Evolutionary conservation across 1,140 invertebrate genomes (phyloP).

Genomic region (Holcopasites calliopsidis): DNA sequence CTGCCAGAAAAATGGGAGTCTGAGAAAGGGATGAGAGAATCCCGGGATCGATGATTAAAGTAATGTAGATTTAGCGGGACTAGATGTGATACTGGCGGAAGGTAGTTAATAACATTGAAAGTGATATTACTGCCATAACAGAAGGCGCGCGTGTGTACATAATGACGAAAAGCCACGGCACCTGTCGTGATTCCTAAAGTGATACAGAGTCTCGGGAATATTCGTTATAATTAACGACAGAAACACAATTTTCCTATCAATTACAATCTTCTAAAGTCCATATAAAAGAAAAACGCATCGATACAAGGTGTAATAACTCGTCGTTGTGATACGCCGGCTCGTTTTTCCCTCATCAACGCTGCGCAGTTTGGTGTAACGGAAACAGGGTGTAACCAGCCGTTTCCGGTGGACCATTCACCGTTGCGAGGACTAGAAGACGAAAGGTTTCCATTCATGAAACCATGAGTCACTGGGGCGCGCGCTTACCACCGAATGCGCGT

Average conservation of each 20-base stretch:
- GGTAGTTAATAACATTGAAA: too few species aligned
- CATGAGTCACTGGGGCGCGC: slow-evolving; percentile 67
- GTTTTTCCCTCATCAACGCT: slow-evolving; percentile 24
- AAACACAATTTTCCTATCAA: not conserved
- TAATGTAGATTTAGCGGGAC: not conserved
- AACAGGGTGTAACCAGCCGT: slow-evolving; percentile 73
- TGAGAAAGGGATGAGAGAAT: not conserved
- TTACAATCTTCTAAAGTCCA: fast-evolving
- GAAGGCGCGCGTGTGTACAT: slow-evolving; percentile 29
- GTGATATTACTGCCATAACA: slow-evolving; percentile 8
- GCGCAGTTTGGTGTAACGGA: slow-evolving; percentile 68
- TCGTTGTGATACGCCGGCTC: not conserved
- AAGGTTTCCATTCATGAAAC: slow-evolving; percentile 73
- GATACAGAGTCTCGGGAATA: slow-evolving; percentile 33
- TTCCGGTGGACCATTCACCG: slow-evolving; percentile 75
- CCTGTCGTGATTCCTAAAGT: slow-evolving; percentile 34
- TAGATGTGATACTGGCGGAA: too few species aligned
- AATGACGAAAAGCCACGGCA: slow-evolving; percentile 28
- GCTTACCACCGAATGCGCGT: slow-evolving; percentile 30
- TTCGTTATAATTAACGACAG: slow-evolving; percentile 30
- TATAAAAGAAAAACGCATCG: too few species aligned
- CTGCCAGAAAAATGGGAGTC: not conserved
- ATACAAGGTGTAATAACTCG: too few species aligned
- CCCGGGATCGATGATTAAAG: not conserved
- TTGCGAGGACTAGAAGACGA: slow-evolving; percentile 63